These are phyloP conservation scores for Recurvirostra avosetta DNA, from an alignment of 2,113 vertebrate genomes.

Conservation along the genomic window DNA sequence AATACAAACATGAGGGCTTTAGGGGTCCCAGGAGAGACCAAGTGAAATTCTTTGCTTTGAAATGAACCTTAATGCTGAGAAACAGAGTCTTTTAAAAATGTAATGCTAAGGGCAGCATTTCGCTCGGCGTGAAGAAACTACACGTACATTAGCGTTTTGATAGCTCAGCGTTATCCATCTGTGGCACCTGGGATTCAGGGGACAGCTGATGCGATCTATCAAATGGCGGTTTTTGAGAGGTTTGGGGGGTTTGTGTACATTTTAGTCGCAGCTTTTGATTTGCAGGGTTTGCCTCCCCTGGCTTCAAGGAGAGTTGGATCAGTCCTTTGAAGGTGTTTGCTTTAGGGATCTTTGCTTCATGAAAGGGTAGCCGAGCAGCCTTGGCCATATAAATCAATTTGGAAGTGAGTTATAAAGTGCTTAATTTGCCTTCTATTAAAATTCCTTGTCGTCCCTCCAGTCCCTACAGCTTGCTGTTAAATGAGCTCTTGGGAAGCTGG, in stretches of 20 bases:
- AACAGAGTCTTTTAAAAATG: background rate
- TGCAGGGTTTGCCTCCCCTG: background rate
- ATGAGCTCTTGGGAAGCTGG: background rate
- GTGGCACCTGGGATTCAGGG: background rate
- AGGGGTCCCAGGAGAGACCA: conserved; percentile 38
- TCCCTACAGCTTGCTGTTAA: conserved; percentile 9
- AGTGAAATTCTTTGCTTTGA: conserved; percentile 47
- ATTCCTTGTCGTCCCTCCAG: background rate
- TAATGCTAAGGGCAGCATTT: background rate
- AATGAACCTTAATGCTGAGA: conserved; percentile 37
- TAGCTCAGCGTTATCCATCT: background rate
- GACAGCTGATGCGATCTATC: background rate
- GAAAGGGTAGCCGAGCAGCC: background rate
- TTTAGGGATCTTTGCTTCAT: background rate
- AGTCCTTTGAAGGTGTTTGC: background rate
- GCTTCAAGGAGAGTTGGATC: background rate
- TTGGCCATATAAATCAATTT: background rate
- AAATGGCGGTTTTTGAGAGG: background rate
- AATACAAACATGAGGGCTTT: conserved; percentile 60
- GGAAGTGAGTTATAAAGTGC: background rate
- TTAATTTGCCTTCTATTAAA: conserved; percentile 41
- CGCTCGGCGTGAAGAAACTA: background rate
- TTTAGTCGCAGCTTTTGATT: background rate
- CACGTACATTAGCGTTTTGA: background rate
- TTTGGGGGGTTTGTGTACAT: background rate